A percentile compares a stretch with the other conserved stretches of the same genome.
Conservation (phyloP, 2,888 invertebrate genomes). For the Anodontia alba region DNA sequence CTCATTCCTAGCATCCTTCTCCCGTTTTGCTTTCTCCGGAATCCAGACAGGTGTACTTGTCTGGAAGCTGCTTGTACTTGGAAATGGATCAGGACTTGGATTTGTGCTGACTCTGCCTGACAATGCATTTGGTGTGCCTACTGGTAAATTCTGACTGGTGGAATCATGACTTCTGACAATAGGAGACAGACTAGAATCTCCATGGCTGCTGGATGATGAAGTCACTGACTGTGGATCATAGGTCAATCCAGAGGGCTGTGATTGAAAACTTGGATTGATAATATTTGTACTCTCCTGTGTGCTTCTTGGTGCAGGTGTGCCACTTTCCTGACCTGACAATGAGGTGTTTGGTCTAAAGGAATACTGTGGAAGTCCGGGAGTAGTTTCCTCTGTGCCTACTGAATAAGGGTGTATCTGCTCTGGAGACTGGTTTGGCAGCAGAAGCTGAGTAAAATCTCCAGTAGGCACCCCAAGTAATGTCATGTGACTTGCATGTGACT, state of each 20-base stretch:
- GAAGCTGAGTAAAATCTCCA: too few species aligned
- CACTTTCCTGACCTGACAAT: too few species aligned
- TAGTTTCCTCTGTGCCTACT: too few species aligned
- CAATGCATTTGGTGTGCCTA: background rate
- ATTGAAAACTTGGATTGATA: background rate
- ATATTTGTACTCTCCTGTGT: too few species aligned
- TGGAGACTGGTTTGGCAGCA: too few species aligned
- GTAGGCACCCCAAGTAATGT: too few species aligned
- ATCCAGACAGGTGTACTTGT: background rate
- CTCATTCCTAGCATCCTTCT: slow-evolving; percentile 14
- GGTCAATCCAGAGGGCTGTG: background rate
- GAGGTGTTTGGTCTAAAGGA: too few species aligned
- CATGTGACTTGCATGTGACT: too few species aligned
- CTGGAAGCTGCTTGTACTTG: background rate
- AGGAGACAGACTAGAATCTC: background rate
- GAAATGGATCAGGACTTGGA: too few species aligned
- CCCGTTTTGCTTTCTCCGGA: background rate
- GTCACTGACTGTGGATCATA: background rate
- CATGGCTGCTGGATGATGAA: background rate
- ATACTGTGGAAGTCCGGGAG: too few species aligned
- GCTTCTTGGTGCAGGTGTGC: too few species aligned
- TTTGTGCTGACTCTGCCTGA: background rate
- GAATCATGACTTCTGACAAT: background rate
- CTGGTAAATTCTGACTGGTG: background rate
- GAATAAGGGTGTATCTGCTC: too few species aligned